These are phyloP conservation scores for Coenonympha glycerion DNA, from an alignment of 2,888 invertebrate genomes.

Conservation along the genomic window DNA sequence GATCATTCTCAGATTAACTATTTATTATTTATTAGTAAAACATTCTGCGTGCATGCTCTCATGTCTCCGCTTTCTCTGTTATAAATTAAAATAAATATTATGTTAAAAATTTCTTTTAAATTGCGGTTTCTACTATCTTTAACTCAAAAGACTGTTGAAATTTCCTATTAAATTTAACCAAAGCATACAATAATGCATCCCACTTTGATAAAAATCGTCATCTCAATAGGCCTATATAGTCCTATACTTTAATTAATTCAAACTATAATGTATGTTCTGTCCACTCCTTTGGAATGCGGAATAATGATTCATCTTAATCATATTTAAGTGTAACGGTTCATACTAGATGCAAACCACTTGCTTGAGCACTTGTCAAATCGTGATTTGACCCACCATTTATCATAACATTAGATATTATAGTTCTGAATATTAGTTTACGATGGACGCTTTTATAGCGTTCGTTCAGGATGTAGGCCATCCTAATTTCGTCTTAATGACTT, in stretches of 20 bases:
- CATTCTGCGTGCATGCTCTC: neutral
- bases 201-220: too few species aligned
- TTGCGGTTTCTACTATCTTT: too few species aligned
- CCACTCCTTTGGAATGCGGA: neutral
- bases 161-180: too few species aligned
- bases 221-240: too few species aligned
- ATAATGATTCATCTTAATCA: neutral
- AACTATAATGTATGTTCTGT: neutral
- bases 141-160: too few species aligned
- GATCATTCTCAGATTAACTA: neutral
- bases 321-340: neutral
- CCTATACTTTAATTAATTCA: too few species aligned
- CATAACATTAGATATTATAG: conserved; percentile 7
- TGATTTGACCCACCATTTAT: neutral
- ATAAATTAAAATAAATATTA: neutral
- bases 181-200: too few species aligned
- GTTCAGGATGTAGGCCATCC: conserved; percentile 29
- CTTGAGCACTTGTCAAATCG: neutral
- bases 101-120: neutral
- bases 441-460: conserved; percentile 20
- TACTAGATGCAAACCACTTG: neutral
- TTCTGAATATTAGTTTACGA: conserved; percentile 17
- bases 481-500: conserved; percentile 32
- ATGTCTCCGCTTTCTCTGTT: neutral
- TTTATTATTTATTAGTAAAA: neutral